These are phyloP conservation scores for Dorcus parallelipipedus DNA, from an alignment of 2,888 invertebrate genomes.

Conservation along the genomic window DNA sequence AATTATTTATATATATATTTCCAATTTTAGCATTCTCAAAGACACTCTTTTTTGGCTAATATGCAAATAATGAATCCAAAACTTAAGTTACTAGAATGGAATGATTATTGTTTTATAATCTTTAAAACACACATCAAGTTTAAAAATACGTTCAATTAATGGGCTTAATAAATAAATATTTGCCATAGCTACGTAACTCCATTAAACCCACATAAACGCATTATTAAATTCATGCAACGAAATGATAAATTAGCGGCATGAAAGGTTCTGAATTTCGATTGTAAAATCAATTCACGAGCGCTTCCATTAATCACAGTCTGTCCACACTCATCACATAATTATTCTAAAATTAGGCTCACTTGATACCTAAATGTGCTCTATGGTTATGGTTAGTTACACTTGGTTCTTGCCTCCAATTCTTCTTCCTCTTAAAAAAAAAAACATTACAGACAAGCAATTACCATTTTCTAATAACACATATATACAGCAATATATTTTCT, in stretches of 20 bases:
- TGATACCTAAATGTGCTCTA: background rate
- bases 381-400: background rate
- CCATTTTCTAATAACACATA: background rate
- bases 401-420: background rate
- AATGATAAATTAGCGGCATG: background rate
- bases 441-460: background rate
- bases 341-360: conserved; percentile 8
- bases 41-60: no score
- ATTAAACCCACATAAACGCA: no score
- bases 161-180: no score
- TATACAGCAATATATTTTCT: background rate
- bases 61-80: no score
- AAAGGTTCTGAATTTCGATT: conserved; percentile 4
- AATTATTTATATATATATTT: no score
- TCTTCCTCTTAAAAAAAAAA: background rate
- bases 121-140: no score
- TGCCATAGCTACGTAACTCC: no score
- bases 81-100: no score
- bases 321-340: conserved; percentile 12
- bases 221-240: no score
- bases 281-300: conserved; percentile 13
- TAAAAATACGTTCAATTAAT: no score
- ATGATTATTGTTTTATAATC: no score
- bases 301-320: conserved; percentile 10
- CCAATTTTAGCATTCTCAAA: no score